Evolutionary conservation across 2,888 invertebrate species (phyloP), one percentile per base, ranked within the genome.

Genomic region (Leucania comma): DNA sequence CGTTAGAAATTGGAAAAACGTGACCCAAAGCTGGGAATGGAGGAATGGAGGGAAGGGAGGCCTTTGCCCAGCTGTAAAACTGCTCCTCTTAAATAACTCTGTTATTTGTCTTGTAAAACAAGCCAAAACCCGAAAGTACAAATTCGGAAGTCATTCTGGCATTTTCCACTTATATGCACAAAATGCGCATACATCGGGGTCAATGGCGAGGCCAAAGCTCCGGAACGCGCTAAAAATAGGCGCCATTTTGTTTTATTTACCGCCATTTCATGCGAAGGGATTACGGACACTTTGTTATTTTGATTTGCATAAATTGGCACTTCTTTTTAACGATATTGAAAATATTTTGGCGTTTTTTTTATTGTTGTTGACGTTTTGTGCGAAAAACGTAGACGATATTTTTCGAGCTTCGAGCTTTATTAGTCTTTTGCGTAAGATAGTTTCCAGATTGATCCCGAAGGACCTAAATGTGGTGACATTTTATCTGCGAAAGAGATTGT

Each of bases 171-270:
- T 53, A 57, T 24, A 57, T 29, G 35, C 22, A 53, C 35, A 56
- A 56, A 26, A 46, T 54, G 26, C 46, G 20, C 26, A 57, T 62
- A 6, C 17, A 68, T 46, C 38, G 60, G 38, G 78, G 71, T 75
- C 74, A 82, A 69, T 84, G 80, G n/a, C 74, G 84, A 75, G 68
- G 78, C 42, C 46, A 29, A 67, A 65, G 59, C 63, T 51, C 56
- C 67, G 72, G 75, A 81, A 68, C 72, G 71, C 66, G 70, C 83
- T 90, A 89, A 88, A 88, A 83, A 86, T 88, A 89, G 78, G 75
- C 61, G 78, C 87, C 88, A 90, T 93, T 70, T 91, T 90, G 88
- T 86, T 90, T 87, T 85, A 32, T 51, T 68, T 56, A 24, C 38
- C 48, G 67, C 70, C 56, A 72, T 75, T 70, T 32, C 20, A 42